Evolutionary conservation across 2,797 vertebrate species (phyloP).

Genomic region (Hapalemur alaotrensis): DNA sequence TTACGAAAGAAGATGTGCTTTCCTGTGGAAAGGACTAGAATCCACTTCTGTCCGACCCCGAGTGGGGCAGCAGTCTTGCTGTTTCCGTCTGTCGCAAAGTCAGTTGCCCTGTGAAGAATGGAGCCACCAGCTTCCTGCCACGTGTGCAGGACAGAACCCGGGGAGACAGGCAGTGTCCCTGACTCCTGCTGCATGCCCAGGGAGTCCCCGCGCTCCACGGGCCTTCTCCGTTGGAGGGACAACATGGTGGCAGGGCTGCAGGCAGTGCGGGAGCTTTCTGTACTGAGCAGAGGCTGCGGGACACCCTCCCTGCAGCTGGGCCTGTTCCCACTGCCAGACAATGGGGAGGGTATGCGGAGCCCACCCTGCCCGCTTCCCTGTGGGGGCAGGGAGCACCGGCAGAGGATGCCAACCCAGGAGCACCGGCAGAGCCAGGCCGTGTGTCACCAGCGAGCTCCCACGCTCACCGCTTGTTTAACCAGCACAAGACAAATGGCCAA

Average conservation of each 20-base stretch:
- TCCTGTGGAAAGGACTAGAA: background rate
- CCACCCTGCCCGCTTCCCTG: background rate
- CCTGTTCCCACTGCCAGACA: background rate
- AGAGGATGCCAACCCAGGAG: background rate
- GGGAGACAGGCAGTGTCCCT: background rate
- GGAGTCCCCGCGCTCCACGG: background rate
- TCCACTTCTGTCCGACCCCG: background rate
- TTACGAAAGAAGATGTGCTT: background rate
- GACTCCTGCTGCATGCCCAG: background rate
- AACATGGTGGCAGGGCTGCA: background rate
- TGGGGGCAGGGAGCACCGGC: too few species aligned
- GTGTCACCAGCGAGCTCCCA: background rate
- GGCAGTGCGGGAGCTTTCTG: background rate
- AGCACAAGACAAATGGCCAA: background rate
- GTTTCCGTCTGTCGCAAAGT: background rate
- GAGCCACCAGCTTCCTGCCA: background rate
- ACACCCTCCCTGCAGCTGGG: background rate
- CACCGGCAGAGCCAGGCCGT: background rate
- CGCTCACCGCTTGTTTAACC: background rate
- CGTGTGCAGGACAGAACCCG: background rate
- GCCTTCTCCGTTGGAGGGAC: background rate
- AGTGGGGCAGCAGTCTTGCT: background rate
- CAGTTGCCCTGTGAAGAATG: background rate
- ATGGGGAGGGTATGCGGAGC: accelerated
- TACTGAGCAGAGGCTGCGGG: background rate